phyloP scores from a whole-genome alignment of 2,888 invertebrate species.

The Lamproptera curius region DNA sequence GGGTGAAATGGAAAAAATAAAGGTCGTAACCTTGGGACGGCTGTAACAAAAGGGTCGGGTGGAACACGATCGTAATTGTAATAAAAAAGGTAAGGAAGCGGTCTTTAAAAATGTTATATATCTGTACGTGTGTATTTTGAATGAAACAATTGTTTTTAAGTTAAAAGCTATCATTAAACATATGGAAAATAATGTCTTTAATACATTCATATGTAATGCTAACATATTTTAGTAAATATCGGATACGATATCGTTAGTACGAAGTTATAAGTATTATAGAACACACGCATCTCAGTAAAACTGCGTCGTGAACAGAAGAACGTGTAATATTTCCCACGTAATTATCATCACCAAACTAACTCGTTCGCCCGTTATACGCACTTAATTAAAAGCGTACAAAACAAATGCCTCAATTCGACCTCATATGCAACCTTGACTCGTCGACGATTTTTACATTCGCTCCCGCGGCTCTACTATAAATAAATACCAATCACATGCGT shows the following conservation, averaged over 20 bases:
- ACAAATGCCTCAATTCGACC: conserved; percentile 12
- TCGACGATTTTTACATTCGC: conserved; percentile 18
- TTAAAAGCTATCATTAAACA: neutral
- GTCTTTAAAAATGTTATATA: neutral
- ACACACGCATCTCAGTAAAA: too few species aligned
- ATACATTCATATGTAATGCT: neutral
- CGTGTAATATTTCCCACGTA: neutral
- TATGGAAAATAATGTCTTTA: neutral
- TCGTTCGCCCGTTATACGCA: neutral
- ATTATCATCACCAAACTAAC: neutral
- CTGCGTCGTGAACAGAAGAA: too few species aligned
- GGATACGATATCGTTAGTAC: neutral
- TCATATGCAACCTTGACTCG: conserved; percentile 19
- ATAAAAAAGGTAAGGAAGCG: too few species aligned
- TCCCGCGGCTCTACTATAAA: conserved; percentile 11
- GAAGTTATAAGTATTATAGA: too few species aligned
- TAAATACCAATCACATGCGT: conserved; percentile 11
- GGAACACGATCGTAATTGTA: neutral
- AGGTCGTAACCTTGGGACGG: conserved; percentile 12
- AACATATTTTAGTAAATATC: neutral
- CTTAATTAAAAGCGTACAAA: conserved; percentile 1
- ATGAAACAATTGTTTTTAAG: neutral
- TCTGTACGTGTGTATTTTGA: neutral
- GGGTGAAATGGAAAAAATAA: conserved; percentile 12
- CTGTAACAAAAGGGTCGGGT: conserved; percentile 9